Base-by-base conservation (phyloP, 2,888 invertebrate genomes). In the Blastobasis adustella region DNA sequence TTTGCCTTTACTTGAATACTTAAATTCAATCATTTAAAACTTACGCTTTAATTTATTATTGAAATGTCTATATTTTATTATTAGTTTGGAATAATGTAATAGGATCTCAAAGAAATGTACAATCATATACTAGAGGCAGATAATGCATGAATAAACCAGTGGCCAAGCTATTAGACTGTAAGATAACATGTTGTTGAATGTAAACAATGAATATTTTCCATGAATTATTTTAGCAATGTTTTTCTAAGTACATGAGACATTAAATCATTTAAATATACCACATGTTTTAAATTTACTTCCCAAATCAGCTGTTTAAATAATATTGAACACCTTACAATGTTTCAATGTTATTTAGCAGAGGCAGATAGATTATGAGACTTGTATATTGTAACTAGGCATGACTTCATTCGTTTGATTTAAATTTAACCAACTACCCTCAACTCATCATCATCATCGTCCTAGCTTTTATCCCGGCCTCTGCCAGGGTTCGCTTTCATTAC, bases 71-170 rank as follows among this genome's bases (percentile, higher is more conserved):
- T 42, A 10, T 42, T 9, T 42, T 5, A 42, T 42, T 42, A 60
- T 57, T 58, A 57, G 58, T 54, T 58, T 51, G 23, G 23, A 60
- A 59, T 67, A 69, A 67, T 62, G 56, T 60, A 65, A 76, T 78
- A 72, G 70, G 82, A 84, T 83, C 82, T 82, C 82, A 77, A 66
- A 53, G 58, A 10, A 65, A 67, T 74, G 74, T 81, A 81, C 76
- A 78, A 80, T 68, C 54, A 54, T 54, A 47, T 41, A 46, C 46
- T 47, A 47, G 47, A 47, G 47, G 47, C 49, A 49, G 23, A 23
- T 23, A 23, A 42, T 43, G 8, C 43, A 47, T 44, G 36, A 37
- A 43, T n/a, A 5, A 37, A 42, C 40, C 62, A 69, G 76, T 69
- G 76, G 77, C 71, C 71, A 63, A 74, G 75, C 73, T 69, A 57